Conservation (phyloP, 1,140 invertebrate genomes). For the Papilio aristodemus region DNA sequence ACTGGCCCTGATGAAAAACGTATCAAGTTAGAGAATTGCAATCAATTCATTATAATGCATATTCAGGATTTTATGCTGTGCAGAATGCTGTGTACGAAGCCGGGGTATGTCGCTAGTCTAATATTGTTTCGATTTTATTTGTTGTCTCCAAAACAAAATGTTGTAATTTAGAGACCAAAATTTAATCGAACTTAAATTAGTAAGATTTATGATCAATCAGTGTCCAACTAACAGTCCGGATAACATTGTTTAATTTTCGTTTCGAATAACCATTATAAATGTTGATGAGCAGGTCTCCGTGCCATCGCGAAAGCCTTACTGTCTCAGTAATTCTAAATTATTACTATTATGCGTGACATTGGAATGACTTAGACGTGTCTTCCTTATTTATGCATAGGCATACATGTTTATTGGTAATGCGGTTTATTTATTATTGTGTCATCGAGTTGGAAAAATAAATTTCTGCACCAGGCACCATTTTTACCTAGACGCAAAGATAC, state of each 20-base stretch:
- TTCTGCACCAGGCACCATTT: too few relatives aligned
- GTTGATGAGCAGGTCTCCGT: neutral
- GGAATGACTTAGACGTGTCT: neutral
- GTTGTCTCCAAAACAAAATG: neutral
- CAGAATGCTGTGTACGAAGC: too few relatives aligned
- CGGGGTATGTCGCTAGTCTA: too few relatives aligned
- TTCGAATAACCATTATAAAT: neutral
- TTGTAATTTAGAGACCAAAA: neutral
- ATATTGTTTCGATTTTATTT: too few relatives aligned
- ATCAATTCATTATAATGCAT: too few relatives aligned
- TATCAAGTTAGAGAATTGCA: too few relatives aligned
- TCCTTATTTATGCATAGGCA: neutral
- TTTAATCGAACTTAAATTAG: neutral
- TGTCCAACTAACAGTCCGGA: too few relatives aligned
- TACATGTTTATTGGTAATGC: slow-evolving; percentile 11
- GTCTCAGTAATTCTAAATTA: neutral
- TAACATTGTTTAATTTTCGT: too few relatives aligned
- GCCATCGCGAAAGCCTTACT: neutral
- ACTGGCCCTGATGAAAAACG: too few relatives aligned
- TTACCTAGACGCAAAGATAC: neutral
- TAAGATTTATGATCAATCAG: neutral
- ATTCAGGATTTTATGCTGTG: too few relatives aligned
- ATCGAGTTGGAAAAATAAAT: slow-evolving; percentile 11
- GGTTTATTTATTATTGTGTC: slow-evolving; percentile 15
- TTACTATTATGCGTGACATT: too few relatives aligned